Base-by-base conservation (phyloP, 2,888 invertebrate genomes). In the Fragum sueziense region DNA sequence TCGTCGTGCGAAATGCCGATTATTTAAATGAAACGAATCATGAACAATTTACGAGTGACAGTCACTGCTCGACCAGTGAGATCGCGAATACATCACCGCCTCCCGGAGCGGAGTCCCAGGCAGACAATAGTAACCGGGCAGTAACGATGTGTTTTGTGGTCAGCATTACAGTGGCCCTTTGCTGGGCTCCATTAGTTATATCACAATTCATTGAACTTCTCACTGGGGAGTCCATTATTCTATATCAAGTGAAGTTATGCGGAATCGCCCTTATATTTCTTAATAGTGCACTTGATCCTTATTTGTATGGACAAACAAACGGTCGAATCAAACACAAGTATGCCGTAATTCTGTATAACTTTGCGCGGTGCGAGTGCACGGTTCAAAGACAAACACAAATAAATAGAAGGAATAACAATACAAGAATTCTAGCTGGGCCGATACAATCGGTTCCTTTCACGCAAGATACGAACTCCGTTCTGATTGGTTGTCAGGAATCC, bases 201-300 rank as follows among this genome's bases (percentile, higher is more conserved):
- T 89, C 90, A 33, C 88, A 90, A 70, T 81, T 88, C 75, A 71
- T 90, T 27, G 88, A 88, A 69, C 57, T 89, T 25, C 75, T 84
- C 52, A 86, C 86, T 1, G 90, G 90, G 57, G 87, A 89, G 65
- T 89, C 90, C 33, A 89, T 89, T 74, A 88, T 89, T 57, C 71
- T 90, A 25, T 89, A 88, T 74, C 90, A 90, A 77, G 88, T 90
- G 54, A 89, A 90, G 83, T 82, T 90, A 62, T 90, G 90, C 69
- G 89, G 89, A 79, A 89, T 90, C 34, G 89, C 89, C 70, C 84
- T 90, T 27, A 86, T 90, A 67, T 90, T 89, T 82, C 87, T 90
- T 4, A 90, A 90, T 81, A 88, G 89, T 76, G 90, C 89, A 51
- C 76, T 90, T 70, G 85, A 90, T 70, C 90, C 90, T 6, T 90